Evolutionary conservation across 2,888 invertebrate species (phyloP), one percentile per base, ranked within the genome.

Genomic region (Stenoptilia bipunctidactyla): DNA sequence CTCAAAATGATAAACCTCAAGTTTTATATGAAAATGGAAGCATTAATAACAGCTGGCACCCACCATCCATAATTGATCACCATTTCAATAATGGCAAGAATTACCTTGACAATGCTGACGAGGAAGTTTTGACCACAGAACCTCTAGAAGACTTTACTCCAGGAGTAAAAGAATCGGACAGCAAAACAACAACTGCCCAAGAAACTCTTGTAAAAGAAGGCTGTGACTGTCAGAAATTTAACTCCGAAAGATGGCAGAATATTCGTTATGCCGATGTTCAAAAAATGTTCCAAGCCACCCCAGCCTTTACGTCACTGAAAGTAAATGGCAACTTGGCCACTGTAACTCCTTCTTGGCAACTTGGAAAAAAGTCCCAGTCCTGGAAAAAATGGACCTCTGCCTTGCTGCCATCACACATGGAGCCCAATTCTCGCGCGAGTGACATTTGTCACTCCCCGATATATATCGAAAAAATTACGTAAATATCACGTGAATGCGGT

Each of bases 211-310:
- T 39, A 12, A 27, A 43, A 15, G 33, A 39, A 33, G 41, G 37
- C 8, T 13, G 25, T 3, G 10, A 35, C 6, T 40, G 40, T 20
- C 43, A 42, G 27, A 37, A 37, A n/a, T 34, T 42, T 2, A 13
- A 27, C 5, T 8, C 3, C 1, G 37, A 37, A 9, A 9, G 27
- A 3, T 42, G 42, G 42, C 15, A 37, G 1, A 44, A 48, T 34
- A 41, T 50, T 5, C 15, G 48, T 1, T 51, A 46, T 15, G 37
- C 40, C 0, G 47, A 46, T 0, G 40, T 39, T 1, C 48, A 47
- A 33, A 49, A 49, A 13, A 39, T 25, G 3, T 49, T 49, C 9
- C 48, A 49, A 20, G 47, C 49, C 1, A 43, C 45, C 1, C 47
- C 48, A 13, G 48, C 40, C 2, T 49, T 50, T 13, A 40, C 37